These are phyloP conservation scores for Acrobasis suavella DNA, from an alignment of 2,888 invertebrate species.

Conservation along the genomic window DNA sequence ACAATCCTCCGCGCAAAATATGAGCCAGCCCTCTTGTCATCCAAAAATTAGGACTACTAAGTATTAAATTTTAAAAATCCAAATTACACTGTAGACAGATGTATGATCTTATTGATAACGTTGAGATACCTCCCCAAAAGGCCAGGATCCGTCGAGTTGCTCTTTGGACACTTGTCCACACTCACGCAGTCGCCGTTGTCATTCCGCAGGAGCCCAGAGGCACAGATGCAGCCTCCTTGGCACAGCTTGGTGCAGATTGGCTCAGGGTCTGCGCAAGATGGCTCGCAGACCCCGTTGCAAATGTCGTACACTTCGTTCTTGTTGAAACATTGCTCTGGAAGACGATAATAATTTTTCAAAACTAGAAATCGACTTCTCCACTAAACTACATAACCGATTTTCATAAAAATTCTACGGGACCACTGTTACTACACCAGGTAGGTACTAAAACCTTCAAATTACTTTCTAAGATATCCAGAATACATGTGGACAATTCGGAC, in stretches of 20 bases:
- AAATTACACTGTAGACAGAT: constrained; percentile 39
- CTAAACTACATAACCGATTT: too few species aligned
- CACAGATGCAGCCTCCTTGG: constrained; percentile 65
- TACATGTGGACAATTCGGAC: too few species aligned
- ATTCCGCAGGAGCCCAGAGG: constrained; percentile 57
- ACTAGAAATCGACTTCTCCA: too few species aligned
- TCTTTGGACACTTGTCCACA: constrained; percentile 57
- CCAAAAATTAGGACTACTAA: too few species aligned
- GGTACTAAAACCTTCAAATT: too few species aligned
- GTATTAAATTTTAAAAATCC: too few species aligned
- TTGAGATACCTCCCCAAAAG: constrained; percentile 57
- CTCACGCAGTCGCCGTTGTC: constrained; percentile 59
- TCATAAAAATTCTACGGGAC: too few species aligned
- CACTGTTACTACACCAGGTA: too few species aligned
- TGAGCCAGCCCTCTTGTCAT: too few species aligned
- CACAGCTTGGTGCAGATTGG: constrained; percentile 67
- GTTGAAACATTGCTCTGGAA: constrained; percentile 63
- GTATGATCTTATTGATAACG: constrained; percentile 62
- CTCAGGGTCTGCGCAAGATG: constrained; percentile 61
- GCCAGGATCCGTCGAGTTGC: constrained; percentile 52
- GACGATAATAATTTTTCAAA: not conserved
- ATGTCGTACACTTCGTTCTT: constrained; percentile 65
- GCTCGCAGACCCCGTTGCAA: constrained; percentile 64
- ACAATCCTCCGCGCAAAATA: too few species aligned
- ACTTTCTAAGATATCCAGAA: too few species aligned